Base-by-base conservation (phyloP, 2,113 vertebrate species). In the Hippocampus guttulatus region DNA sequence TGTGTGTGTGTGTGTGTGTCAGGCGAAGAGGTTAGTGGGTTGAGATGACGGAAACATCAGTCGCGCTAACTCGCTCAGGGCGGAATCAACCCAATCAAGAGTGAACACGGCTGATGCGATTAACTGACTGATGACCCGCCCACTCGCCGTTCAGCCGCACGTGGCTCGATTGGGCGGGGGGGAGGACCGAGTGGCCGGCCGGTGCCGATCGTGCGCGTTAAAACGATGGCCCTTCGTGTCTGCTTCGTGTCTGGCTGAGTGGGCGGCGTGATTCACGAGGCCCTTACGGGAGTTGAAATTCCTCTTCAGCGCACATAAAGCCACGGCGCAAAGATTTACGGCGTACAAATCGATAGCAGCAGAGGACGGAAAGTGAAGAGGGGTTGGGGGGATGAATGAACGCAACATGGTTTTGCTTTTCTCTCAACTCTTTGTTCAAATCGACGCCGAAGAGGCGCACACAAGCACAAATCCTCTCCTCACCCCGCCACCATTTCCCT, bases 401-500 rank as follows among this genome's bases (percentile, higher is more conserved):
- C 49, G 66, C 64, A 73, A 84, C 82, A 81, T 71, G 74, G 40
- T 77, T 84, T 85, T 79, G 57, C 73, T 80, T 83, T 86, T 85
- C 78, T 79, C 69, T 79, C 40, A 74, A 78, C 12, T 63, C 75
- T 88, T 88, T 84, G 75, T 65, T 83, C 70, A 69, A 73, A 88
- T 78, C 66, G 64, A 73, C 69, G 40, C 67, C 47, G 47, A 75
- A 10, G 16, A 71, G 51, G 55, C 30, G 58, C 86, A 85, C 83
- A 84, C 86, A 88, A 86, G 85, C 30, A 33, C 30, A 33, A 33
- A 86, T 73, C 40, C 21, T 70, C 74, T 74, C 57, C 68, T 70
- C 6, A 0, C 66, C 78, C 51, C 51, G 41, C 10, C 69, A 2
- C 15, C 30, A 8, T 38, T 2, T 60, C 8, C 27, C 58, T 8